Evolutionary conservation across 1,140 invertebrate species (phyloP), one percentile per base, ranked within the genome.

Genomic region (Drosophila watanabei): DNA sequence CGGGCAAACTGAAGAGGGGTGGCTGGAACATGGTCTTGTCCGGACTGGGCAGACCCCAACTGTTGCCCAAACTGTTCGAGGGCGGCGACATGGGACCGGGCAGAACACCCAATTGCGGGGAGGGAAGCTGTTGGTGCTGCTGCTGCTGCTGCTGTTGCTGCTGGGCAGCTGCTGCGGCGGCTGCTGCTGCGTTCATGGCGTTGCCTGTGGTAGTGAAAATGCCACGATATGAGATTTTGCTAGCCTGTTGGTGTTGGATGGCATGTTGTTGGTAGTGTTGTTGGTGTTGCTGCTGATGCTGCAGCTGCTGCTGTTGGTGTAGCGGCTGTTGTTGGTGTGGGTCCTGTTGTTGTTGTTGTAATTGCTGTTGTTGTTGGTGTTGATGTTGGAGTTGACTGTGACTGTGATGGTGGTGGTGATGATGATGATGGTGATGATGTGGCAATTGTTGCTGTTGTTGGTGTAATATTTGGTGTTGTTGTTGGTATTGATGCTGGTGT

Each of bases 221-320:
- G 43, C 96, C 96, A 71, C 95, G 95, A 92, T 96, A 96, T 92
- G 94, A 96, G 93, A 95, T 95, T 94, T 95, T 96, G 92, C 94
- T 94, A 93, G 75, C 94, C 93, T 93, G 94, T 89, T 94, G 94
- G 79, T 94, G 82, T 94, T 94, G 88, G 63, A 93, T 91, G 63
- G 90, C 86, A 62, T 93, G 92, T 80, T 91, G 83, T 52, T 92
- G 85, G 56, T 89, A 89, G 81, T 88, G 89, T 72, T 89, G 80
- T 7, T 92, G 91, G 11, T 84, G 84, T 18, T 82, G 83, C 13
- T 84, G 87, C 7, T 89, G 85, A 8, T 91, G 87, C 3, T 87
- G 88, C 1, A 82, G 83, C 16, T 84, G 76, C 30, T 93, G 83
- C n/a, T 93, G 92, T 41, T 84, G 71, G 52, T 82, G 68, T 56